These are phyloP conservation scores for Dipodomys merriami DNA, from an alignment of 2,113 vertebrate genomes.

Conservation along the genomic window DNA sequence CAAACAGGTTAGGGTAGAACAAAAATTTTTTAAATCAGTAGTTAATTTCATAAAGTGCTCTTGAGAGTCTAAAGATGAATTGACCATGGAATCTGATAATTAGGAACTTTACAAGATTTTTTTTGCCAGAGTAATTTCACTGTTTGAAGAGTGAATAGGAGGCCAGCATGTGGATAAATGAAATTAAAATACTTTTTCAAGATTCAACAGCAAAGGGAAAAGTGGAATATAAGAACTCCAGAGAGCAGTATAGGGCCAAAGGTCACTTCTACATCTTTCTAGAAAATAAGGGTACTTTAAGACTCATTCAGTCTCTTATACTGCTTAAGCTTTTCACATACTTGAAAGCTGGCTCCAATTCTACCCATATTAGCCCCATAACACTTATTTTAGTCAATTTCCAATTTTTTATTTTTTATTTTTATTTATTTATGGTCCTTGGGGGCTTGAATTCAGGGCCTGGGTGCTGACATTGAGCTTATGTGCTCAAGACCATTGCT, in stretches of 20 bases:
- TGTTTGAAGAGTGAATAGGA: neutral
- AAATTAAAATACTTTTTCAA: slow-evolving; percentile 6
- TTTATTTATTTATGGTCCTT: too few relatives aligned
- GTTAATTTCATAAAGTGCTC: neutral
- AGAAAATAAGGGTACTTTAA: too few relatives aligned
- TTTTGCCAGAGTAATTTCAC: slow-evolving; percentile 22
- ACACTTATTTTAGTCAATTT: neutral
- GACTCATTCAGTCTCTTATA: neutral
- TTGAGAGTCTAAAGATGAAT: neutral
- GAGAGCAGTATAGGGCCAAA: neutral
- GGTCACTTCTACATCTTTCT: neutral
- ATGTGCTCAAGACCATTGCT: too few relatives aligned
- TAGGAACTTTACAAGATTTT: neutral
- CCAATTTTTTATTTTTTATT: too few relatives aligned
- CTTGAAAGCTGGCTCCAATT: slow-evolving; percentile 9
- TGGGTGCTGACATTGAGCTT: too few relatives aligned
- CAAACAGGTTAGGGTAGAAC: neutral
- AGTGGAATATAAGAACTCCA: neutral
- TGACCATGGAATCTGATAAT: neutral
- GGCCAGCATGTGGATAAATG: neutral
- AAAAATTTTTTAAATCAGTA: neutral
- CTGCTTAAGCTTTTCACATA: neutral
- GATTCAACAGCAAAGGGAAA: neutral
- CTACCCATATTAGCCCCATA: neutral
- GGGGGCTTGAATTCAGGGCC: too few relatives aligned